Conservation (phyloP, 64 coral and sea anemone species). For the Montipora capricornis region DNA sequence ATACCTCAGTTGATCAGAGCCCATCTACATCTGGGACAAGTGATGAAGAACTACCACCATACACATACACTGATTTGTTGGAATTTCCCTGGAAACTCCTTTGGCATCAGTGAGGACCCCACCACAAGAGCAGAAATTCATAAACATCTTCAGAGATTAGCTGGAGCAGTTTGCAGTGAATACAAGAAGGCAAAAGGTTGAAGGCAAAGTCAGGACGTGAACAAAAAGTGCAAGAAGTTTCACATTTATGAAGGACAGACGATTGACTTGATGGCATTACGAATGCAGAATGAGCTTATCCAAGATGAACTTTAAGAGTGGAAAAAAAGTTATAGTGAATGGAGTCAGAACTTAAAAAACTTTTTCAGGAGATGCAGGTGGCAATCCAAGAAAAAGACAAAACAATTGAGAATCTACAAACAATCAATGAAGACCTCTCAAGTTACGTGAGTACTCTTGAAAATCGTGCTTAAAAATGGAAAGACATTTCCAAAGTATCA, state of each 20-base stretch:
- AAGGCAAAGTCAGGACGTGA: neutral
- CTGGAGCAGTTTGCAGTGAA: neutral
- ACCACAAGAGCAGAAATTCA: constrained; percentile 1
- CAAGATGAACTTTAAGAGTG: neutral
- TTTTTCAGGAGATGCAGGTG: neutral
- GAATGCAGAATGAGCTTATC: constrained; percentile 2
- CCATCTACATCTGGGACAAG: neutral
- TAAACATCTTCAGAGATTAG: constrained; percentile 4
- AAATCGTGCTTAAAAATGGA: constrained; percentile 17
- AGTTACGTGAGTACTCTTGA: neutral
- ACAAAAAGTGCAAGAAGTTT: neutral
- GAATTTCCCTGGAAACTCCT: neutral
- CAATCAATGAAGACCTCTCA: neutral
- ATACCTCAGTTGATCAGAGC: neutral
- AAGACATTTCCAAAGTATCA: constrained; percentile 39
- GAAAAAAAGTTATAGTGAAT: neutral
- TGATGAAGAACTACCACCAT: neutral
- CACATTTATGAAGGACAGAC: neutral
- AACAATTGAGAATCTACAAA: neutral
- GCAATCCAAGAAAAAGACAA: neutral
- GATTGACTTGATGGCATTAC: neutral
- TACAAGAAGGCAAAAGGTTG: neutral
- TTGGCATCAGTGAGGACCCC: neutral
- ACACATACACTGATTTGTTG: neutral
- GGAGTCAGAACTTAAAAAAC: neutral